phyloP scores from a whole-genome alignment of 64 coral and sea anemone species.

The Montipora sp. region DNA sequence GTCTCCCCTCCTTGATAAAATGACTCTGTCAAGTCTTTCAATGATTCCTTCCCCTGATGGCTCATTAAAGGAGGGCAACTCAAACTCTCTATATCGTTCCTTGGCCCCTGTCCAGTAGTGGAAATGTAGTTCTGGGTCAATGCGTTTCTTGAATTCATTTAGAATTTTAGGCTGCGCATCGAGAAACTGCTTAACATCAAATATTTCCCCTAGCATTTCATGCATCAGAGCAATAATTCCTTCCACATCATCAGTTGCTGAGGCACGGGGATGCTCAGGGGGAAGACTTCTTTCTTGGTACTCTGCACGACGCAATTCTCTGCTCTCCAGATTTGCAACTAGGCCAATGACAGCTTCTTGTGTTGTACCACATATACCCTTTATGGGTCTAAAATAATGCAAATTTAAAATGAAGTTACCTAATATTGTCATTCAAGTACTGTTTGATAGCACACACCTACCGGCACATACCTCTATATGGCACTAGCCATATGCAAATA shows the following conservation, averaged over 20 bases:
- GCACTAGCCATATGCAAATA: too few species aligned
- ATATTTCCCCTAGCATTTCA: slow-evolving; percentile 62
- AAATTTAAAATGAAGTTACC: background rate
- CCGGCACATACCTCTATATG: too few species aligned
- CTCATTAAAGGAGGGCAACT: slow-evolving; percentile 50
- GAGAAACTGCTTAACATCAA: slow-evolving; percentile 55
- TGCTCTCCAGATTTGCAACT: slow-evolving; percentile 67
- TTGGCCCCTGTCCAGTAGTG: slow-evolving; percentile 74
- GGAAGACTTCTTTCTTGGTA: slow-evolving; percentile 35
- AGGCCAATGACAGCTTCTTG: slow-evolving; percentile 60
- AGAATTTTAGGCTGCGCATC: slow-evolving; percentile 53
- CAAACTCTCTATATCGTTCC: slow-evolving; percentile 46
- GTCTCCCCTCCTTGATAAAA: slow-evolving; percentile 50
- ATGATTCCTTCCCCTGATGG: slow-evolving; percentile 38
- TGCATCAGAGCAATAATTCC: slow-evolving; percentile 61
- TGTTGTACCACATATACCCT: slow-evolving; percentile 61
- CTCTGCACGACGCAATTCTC: slow-evolving; percentile 24
- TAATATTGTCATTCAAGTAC: too few species aligned
- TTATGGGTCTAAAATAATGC: slow-evolving; percentile 29
- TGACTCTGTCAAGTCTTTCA: slow-evolving; percentile 50
- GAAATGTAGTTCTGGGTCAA: slow-evolving; percentile 41
- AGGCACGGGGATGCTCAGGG: slow-evolving; percentile 50
- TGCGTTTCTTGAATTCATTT: slow-evolving; percentile 68
- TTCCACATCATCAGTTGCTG: slow-evolving; percentile 75
- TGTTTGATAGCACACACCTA: too few species aligned